These are phyloP conservation scores for Lerema accius DNA, from an alignment of 1,140 invertebrate species.

Conservation along the genomic window DNA sequence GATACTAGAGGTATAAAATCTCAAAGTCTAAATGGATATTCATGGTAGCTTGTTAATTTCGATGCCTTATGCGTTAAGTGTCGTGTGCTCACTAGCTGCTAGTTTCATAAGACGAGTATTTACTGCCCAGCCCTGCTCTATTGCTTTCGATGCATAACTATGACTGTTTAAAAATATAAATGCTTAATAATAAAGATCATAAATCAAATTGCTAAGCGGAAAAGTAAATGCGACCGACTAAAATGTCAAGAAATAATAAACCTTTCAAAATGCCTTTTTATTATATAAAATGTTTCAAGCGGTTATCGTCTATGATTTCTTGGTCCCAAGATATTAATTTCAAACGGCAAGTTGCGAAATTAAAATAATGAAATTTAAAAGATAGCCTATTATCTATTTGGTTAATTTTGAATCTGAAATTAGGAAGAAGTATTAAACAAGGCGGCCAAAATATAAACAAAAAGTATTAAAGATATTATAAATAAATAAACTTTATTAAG, in stretches of 20 bases:
- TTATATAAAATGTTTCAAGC: neutral
- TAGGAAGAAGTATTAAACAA: too few species aligned
- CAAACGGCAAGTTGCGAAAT: neutral
- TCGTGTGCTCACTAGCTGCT: conserved; percentile 10
- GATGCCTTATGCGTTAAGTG: conserved; percentile 25
- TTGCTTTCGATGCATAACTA: neutral
- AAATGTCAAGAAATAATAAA: too few species aligned
- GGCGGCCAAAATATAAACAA: too few species aligned
- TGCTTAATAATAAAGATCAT: conserved; percentile 3
- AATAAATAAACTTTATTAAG: too few species aligned
- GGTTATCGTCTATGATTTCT: conserved; percentile 5
- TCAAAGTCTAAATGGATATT: conserved; percentile 22
- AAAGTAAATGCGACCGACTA: neutral
- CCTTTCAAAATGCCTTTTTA: too few species aligned
- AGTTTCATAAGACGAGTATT: conserved; percentile 3
- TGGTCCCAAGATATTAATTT: conserved; percentile 11
- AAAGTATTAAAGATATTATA: too few species aligned
- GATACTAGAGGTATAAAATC: conserved; percentile 29
- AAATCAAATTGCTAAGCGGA: neutral
- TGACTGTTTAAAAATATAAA: neutral
- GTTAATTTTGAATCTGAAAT: too few species aligned
- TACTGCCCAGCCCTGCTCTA: conserved; percentile 4
- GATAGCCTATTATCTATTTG: too few species aligned
- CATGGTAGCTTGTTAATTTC: conserved; percentile 26
- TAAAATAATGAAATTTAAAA: neutral